Evolutionary conservation across 2,797 vertebrate species (phyloP).

Genomic region (Coreius guichenoti): DNA sequence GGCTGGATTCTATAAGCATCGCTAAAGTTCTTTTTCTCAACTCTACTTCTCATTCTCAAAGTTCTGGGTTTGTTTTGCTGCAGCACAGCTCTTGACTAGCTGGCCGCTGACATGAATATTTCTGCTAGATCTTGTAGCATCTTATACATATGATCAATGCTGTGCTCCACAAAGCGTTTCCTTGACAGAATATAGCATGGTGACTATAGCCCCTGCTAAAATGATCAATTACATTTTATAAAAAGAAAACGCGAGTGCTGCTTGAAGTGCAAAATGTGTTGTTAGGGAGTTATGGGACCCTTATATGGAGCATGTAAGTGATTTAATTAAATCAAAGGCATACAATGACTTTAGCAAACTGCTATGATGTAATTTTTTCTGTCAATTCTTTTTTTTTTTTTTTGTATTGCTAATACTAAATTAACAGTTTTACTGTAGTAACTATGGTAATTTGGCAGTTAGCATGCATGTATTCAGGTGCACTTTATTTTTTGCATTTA

Average conservation of each 20-base stretch:
- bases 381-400: not conserved
- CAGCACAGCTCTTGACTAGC: constrained; percentile 66
- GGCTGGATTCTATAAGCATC: constrained; percentile 66
- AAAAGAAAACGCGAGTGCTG: not conserved
- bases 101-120: constrained; percentile 77
- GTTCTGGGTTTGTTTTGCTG: constrained; percentile 68
- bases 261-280: not conserved
- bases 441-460: not conserved
- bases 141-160: not conserved
- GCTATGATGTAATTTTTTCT: not conserved
- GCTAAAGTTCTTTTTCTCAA: constrained; percentile 32
- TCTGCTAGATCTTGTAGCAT: constrained; percentile 64
- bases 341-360: not conserved
- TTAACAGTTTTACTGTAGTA: not conserved
- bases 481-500: too few relatives aligned
- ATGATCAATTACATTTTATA: not conserved
- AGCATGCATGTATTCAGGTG: not conserved
- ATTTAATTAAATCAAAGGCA: not conserved
- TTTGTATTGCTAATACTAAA: not conserved
- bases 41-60: constrained; percentile 58
- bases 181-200: not conserved
- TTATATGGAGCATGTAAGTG: not conserved
- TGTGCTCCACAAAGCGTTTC: not conserved
- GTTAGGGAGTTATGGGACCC: not conserved
- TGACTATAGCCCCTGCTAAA: not conserved